These are phyloP conservation scores for Trissoscelio sp. DNA, from an alignment of 2,888 invertebrate genomes.

Conservation along the genomic window DNA sequence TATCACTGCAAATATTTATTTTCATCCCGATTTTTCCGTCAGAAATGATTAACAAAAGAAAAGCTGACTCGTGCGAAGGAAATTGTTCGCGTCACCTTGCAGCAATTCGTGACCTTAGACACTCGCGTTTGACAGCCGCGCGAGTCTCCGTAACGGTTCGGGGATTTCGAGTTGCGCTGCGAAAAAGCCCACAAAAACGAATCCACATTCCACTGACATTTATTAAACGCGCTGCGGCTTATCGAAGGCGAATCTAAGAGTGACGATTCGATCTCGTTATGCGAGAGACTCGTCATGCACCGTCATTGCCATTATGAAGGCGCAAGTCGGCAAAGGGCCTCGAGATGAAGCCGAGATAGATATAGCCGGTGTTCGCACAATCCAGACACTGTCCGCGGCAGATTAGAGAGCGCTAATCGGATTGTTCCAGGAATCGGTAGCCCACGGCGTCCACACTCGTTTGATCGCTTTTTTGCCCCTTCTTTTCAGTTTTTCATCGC, in stretches of 20 bases:
- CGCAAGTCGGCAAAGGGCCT: constrained; percentile 51
- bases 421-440: constrained; percentile 58
- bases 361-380: constrained; percentile 27
- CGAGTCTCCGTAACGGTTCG: constrained; percentile 23
- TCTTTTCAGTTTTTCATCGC: constrained; percentile 27
- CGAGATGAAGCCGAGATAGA: constrained; percentile 31
- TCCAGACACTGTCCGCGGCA: constrained; percentile 41
- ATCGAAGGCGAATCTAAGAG: constrained; percentile 26
- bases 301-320: constrained; percentile 58
- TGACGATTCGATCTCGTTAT: constrained; percentile 53
- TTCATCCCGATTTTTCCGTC: not conserved
- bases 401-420: constrained; percentile 58
- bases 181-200: constrained; percentile 39
- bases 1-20: too few relatives aligned
- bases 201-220: constrained; percentile 36
- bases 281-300: constrained; percentile 51
- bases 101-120: constrained; percentile 49
- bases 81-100: constrained; percentile 17
- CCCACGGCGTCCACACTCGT: constrained; percentile 39
- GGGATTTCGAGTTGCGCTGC: constrained; percentile 21
- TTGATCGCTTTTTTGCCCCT: constrained; percentile 43
- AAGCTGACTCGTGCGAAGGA: constrained; percentile 4
- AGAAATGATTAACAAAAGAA: constrained; percentile 9
- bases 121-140: constrained; percentile 19
- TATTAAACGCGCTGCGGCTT: constrained; percentile 33